Evolutionary conservation across 2,888 invertebrate species (phyloP).

Genomic region (Entomobrya proxima): DNA sequence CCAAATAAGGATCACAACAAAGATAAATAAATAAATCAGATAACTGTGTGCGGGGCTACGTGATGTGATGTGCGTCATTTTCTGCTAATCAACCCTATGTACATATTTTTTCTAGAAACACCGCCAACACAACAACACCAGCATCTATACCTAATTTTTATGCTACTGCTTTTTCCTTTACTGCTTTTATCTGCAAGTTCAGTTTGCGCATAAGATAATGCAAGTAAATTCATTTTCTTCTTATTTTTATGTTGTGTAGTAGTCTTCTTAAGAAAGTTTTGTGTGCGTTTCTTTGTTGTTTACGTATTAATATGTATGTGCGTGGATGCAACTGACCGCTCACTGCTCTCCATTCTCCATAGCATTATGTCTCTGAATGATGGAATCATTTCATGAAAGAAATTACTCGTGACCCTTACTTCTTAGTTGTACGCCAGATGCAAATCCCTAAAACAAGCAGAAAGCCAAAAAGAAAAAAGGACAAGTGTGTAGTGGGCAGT

Average conservation of each 20-base stretch:
- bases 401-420: constrained; percentile 24
- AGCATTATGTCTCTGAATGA: too few species aligned
- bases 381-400: not conserved
- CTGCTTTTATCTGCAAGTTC: not conserved
- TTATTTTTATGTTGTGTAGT: not conserved
- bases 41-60: not conserved
- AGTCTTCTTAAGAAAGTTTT: not conserved
- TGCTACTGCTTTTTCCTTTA: not conserved
- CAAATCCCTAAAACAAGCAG: constrained; percentile 24
- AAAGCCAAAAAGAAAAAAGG: not conserved
- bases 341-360: not conserved
- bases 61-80: not conserved
- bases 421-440: not conserved
- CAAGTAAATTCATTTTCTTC: constrained; percentile 7
- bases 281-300: not conserved
- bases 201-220: not conserved
- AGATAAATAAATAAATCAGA: not conserved
- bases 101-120: not conserved
- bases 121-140: too few species aligned
- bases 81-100: not conserved
- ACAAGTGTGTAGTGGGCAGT: not conserved
- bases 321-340: not conserved
- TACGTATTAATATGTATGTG: not conserved
- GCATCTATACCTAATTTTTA: too few species aligned
- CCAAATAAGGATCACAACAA: not conserved